phyloP scores from a whole-genome alignment of 1,140 invertebrate species.

The Oncopeltus fasciatus region DNA sequence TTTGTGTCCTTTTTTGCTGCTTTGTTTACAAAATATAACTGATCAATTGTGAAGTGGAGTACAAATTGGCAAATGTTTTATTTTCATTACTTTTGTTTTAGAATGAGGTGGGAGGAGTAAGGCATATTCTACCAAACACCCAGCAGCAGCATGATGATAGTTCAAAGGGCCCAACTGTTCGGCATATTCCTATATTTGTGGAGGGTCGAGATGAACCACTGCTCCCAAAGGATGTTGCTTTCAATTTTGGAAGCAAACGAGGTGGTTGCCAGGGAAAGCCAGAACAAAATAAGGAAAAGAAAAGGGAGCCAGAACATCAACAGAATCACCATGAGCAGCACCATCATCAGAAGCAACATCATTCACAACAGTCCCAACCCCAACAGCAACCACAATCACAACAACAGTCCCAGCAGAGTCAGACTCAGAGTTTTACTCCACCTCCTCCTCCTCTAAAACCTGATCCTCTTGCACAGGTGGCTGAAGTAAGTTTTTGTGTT shows the following conservation, averaged over 20 bases:
- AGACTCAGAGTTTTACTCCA: too few relatives aligned
- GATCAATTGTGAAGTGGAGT: background rate
- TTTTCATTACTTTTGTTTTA: background rate
- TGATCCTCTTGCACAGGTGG: slow-evolving; percentile 1
- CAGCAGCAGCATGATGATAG: slow-evolving; percentile 21
- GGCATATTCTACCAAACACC: too few relatives aligned
- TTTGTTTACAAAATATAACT: background rate
- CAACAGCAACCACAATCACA: background rate
- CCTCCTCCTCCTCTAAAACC: background rate
- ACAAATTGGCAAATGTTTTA: background rate
- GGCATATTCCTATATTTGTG: slow-evolving; percentile 76
- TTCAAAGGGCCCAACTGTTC: slow-evolving; percentile 36
- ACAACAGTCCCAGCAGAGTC: background rate
- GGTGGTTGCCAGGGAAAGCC: background rate
- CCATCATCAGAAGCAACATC: background rate
- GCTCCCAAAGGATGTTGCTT: background rate
- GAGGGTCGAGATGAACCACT: slow-evolving; percentile 50
- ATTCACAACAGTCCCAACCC: background rate
- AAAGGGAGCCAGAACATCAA: background rate
- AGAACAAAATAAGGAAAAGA: background rate
- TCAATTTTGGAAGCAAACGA: background rate
- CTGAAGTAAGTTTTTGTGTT: background rate
- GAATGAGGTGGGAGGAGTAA: background rate
- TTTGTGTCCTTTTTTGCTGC: too few relatives aligned
- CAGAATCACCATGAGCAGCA: background rate